Base-by-base conservation (phyloP, 1,140 invertebrate species). In the Orchestia grillus region DNA sequence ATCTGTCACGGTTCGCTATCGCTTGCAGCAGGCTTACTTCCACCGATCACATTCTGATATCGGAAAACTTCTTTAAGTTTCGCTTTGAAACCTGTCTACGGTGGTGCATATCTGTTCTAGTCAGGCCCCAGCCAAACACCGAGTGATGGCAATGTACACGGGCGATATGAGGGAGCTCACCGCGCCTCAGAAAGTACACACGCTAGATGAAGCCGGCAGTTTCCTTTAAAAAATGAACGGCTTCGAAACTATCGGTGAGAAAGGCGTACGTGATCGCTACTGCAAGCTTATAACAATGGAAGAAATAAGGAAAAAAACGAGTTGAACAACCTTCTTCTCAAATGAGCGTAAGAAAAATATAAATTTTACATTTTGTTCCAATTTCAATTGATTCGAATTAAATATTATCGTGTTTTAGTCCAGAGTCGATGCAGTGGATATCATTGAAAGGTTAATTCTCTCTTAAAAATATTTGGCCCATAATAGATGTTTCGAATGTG, bases 31-130 rank as follows among this genome's bases (percentile, higher is more conserved):
- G 44, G 92, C 92, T 94, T 94, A 44, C 44, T n/a, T 45, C 44
- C 36, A 45, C 44, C 92, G 92, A 94, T 94, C 92, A 94, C 92
- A 94, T 94, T 94, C 92, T 94, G 92, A 94, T 94, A 94, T 94
- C 92, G 92, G 92, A 94, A 94, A 94, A 94, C 92, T 94, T 94
- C 43, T 40, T 94, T 47, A 44, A n/a, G 44, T 44, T 94, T 47
- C 41, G 92, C 44, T 94, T 44, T 94, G 43, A 94, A 41, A 41
- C 88, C 44, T 40, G 41, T 94, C 92, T 94, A 94, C 44, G 40
- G 92, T 44, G 44, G 4, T 94, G 92, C 92, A 90, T 94, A 47
- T 47, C 92, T 40, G 44, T 94, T 40, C 44, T 94, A 44, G 92
- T 45, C 92, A 44, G 92, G 44, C 92, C 11, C 3, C 88, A 90